phyloP scores from a whole-genome alignment of 2,113 vertebrate species.

The Gallinago media region DNA sequence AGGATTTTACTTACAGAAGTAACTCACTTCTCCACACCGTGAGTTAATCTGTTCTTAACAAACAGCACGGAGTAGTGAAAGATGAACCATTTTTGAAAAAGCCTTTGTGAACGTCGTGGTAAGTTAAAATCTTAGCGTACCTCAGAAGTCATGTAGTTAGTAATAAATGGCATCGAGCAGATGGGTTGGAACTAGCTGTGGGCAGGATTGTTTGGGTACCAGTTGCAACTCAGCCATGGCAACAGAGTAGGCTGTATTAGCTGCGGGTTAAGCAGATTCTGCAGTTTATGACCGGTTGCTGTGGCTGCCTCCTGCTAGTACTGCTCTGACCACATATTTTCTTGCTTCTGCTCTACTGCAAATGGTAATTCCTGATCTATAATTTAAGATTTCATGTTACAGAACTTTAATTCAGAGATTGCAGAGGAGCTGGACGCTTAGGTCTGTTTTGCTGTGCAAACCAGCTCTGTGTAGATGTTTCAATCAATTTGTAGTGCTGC shows the following conservation, averaged over 20 bases:
- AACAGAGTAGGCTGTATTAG: constrained; percentile 32
- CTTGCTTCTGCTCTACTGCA: neutral
- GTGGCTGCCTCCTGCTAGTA: constrained; percentile 31
- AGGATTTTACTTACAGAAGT: neutral
- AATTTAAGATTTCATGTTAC: neutral
- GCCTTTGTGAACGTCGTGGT: neutral
- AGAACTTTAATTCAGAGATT: neutral
- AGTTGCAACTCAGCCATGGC: constrained; percentile 31
- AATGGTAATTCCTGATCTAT: neutral
- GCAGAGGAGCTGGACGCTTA: neutral
- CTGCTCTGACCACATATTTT: neutral
- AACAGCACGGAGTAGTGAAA: neutral
- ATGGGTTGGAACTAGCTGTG: constrained; percentile 2
- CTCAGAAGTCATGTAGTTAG: neutral
- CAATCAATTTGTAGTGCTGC: neutral
- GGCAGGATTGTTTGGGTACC: constrained; percentile 53
- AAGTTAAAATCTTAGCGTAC: neutral
- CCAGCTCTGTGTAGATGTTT: neutral
- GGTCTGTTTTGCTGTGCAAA: neutral
- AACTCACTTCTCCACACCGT: neutral
- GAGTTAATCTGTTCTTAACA: neutral
- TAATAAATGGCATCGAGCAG: neutral
- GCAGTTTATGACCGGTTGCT: neutral
- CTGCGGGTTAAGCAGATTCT: neutral
- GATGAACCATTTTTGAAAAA: neutral